Evolutionary conservation across 2,113 vertebrate genomes (phyloP), one percentile per base, ranked within the genome.

Genomic region (Tiliqua scincoides): DNA sequence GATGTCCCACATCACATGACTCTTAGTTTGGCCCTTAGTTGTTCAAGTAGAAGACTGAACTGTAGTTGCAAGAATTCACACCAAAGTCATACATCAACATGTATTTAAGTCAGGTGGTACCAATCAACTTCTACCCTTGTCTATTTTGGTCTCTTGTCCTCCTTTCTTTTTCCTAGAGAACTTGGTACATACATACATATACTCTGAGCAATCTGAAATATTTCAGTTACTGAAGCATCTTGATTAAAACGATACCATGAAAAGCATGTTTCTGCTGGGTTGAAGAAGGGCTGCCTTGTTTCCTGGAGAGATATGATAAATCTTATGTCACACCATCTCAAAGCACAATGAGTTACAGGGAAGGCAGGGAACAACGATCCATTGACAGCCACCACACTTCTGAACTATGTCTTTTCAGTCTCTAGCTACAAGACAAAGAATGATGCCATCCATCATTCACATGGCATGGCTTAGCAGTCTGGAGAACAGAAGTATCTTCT

Each of bases 221-320:
- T 85, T 89, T 86, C 73, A 85, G 32, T 30, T 83, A 65, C 68
- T 87, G 20, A 88, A 91, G 67, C 85, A 77, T 88, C 83, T 85
- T 88, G 79, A 79, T 89, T 83, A 85, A 92, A 92, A 81, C 54
- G 1, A 86, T 92, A 88, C 61, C 90, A 81, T 59, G 43, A 80
- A 85, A 93, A 91, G 71, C 70, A 20, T 74, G 75, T 83, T 91
- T 85, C 82, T 87, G 20, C 78, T 88, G 80, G 61, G 80, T 43
- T 89, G 89, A 92, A 92, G 87, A 95, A 94, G 85, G 67, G 72
- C 54, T 89, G 79, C 78, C 68, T 74, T 93, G 87, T 92, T 87
- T 71, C 48, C 70, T 86, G 75, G 40, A 91, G 90, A 89, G 59
- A 65, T 91, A 74, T 75, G 12, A 57, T 59, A 87, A 87, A 91